Evolutionary conservation across 1,140 invertebrate genomes (phyloP), one percentile per base, ranked within the genome.

Genomic region (Nasonia giraulti): DNA sequence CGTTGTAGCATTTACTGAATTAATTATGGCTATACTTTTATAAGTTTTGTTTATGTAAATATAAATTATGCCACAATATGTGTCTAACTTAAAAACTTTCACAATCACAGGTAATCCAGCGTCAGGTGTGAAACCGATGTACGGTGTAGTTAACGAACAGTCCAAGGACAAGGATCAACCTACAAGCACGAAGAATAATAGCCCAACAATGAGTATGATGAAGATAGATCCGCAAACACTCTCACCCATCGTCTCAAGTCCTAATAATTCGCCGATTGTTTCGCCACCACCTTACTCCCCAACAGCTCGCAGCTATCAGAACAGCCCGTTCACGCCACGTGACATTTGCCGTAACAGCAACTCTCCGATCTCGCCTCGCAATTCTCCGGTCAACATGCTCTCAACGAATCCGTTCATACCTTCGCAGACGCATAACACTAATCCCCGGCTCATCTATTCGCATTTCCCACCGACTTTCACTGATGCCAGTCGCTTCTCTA

Each of bases 181-280:
- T 84, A 86, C 81, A 73, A 90, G 78, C 85, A 88, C 84, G 84
- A 90, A 83, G 87, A 92, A 88, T 86, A 92, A 88, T 85, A 92
- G 80, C 10, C 82, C 84, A 50, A 85, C 88, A 20, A 86, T 92
- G 17, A 92, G 87, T 20, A 93, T 95, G 88, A 94, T 94, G 81
- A 95, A 95, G 87, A 94, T 95, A 69, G 95, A 95, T 88, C 94
- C 94, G 2, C 95, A 95, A 88, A 95, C 94, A 0, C 86, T 95
- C 7, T 94, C 93, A 73, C 94, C 95, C 0, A 94, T 95, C 11
- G 88, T 90, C 2, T 89, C 90, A 0, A 88, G 87, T 0, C 79
- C 87, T 0, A 91, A 91, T 74, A 91, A 91, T 74, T 91, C 90
- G 0, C 87, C 90, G 0, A 90, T 91, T 3, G 89, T 91, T 0